These are phyloP conservation scores for Speoplatyrhinus poulsoni DNA, from an alignment of 2,113 vertebrate genomes.

Conservation along the genomic window DNA sequence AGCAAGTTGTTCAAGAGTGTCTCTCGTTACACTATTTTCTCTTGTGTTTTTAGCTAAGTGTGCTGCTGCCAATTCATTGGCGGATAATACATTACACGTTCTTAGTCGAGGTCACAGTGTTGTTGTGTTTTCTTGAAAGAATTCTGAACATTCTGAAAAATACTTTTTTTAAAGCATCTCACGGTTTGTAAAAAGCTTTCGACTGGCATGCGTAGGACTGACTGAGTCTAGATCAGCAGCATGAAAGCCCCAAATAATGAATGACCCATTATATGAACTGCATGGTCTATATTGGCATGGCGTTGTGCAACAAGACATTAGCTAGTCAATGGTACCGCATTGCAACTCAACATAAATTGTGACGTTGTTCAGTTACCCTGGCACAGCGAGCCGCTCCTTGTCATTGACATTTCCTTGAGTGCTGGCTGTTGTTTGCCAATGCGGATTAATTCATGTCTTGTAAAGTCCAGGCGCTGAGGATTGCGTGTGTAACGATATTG, in stretches of 20 bases:
- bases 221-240: slow-evolving; percentile 36
- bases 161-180: slow-evolving; percentile 18
- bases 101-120: not conserved
- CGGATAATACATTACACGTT: not conserved
- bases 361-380: slow-evolving; percentile 36
- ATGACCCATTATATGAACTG: slow-evolving; percentile 26
- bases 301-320: not conserved
- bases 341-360: slow-evolving; percentile 27
- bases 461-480: slow-evolving; percentile 50
- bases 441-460: slow-evolving; percentile 57
- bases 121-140: not conserved
- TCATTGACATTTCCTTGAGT: slow-evolving; percentile 70
- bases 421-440: slow-evolving; percentile 51
- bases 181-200: slow-evolving; percentile 28
- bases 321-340: slow-evolving; percentile 8
- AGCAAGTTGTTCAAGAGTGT: slow-evolving; percentile 28
- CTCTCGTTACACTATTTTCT: slow-evolving; percentile 39
- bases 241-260: slow-evolving; percentile 28
- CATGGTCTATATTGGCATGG: slow-evolving; percentile 11
- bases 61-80: slow-evolving; percentile 1
- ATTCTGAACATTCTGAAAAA: not conserved
- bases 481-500: slow-evolving; percentile 66
- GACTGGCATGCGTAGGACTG: slow-evolving; percentile 30
- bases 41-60: slow-evolving; percentile 12
- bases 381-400: slow-evolving; percentile 33